These are phyloP conservation scores for Panthera uncia DNA, from an alignment of 2,113 vertebrate genomes.

Conservation along the genomic window DNA sequence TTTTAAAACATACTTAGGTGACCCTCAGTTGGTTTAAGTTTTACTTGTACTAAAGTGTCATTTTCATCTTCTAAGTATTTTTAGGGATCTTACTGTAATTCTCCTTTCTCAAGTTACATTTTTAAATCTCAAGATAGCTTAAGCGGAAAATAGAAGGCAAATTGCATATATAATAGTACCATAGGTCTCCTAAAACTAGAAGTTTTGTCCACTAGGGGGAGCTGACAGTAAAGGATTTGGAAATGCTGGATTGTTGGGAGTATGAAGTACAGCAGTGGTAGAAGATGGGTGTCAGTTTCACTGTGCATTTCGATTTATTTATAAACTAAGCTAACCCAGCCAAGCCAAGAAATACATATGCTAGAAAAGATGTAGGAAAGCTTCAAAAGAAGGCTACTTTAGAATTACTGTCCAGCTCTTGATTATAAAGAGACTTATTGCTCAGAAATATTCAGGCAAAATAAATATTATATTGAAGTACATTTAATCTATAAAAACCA, in stretches of 20 bases:
- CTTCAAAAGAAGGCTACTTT: neutral
- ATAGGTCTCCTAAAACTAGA: neutral
- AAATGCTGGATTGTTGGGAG: neutral
- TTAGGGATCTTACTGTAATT: neutral
- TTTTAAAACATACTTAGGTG: neutral
- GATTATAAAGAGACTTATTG: neutral
- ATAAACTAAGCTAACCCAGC: neutral
- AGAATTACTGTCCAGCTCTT: constrained; percentile 1
- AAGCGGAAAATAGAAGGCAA: neutral
- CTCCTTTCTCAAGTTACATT: neutral
- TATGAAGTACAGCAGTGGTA: neutral
- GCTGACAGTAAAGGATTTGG: constrained; percentile 1
- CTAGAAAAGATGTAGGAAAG: neutral
- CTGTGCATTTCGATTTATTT: neutral
- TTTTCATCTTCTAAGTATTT: neutral
- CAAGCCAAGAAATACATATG: neutral
- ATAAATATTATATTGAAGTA: neutral
- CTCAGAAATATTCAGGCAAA: neutral
- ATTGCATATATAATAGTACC: neutral
- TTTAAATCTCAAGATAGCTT: constrained; percentile 10
- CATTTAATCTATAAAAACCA: neutral
- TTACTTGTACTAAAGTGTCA: neutral
- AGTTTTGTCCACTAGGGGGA: constrained; percentile 58
- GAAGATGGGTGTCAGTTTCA: neutral
- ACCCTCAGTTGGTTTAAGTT: neutral